These are phyloP conservation scores for Phymorhynchus buccinoides DNA, from an alignment of 1,140 invertebrate species.

Conservation along the genomic window DNA sequence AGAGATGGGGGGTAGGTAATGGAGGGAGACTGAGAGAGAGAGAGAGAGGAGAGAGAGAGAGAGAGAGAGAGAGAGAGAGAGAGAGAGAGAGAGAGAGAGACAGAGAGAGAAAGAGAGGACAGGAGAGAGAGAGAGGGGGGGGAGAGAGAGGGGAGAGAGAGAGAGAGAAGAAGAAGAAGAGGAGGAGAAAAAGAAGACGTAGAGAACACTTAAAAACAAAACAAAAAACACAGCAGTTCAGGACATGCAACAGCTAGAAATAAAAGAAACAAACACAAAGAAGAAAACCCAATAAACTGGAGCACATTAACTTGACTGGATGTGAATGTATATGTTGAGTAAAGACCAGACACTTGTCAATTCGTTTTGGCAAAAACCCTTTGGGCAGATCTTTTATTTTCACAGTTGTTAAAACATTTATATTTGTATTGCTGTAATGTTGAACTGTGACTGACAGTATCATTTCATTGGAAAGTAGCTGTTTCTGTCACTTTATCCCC, in stretches of 20 bases:
- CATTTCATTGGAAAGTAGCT: too few species aligned
- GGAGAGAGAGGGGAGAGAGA: slow-evolving; percentile 12
- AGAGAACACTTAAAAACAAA: slow-evolving; percentile 37
- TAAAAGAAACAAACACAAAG: not conserved
- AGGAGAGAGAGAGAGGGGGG: slow-evolving; percentile 24
- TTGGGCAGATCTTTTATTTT: too few species aligned
- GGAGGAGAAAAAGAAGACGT: slow-evolving; percentile 25
- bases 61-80: not conserved
- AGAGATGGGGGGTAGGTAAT: not conserved
- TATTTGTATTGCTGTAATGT: too few species aligned
- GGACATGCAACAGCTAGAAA: slow-evolving; percentile 27
- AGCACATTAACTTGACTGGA: too few species aligned
- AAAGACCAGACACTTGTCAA: too few species aligned
- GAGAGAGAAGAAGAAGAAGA: slow-evolving; percentile 23
- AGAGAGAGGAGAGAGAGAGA: not conserved
- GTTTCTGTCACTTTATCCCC: too few species aligned
- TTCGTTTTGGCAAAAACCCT: too few species aligned
- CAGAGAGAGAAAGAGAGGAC: not conserved
- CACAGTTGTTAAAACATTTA: too few species aligned
- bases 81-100: not conserved
- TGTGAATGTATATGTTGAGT: too few species aligned
- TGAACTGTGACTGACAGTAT: too few species aligned
- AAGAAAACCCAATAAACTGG: too few species aligned
- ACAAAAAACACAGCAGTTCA: not conserved
- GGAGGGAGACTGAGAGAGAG: not conserved